Percentiles rank a stretch among this genome's conserved stretches.
These are phyloP conservation scores for Tiliqua scincoides DNA, from an alignment of 2,113 vertebrate genomes.

Conservation along the genomic window DNA sequence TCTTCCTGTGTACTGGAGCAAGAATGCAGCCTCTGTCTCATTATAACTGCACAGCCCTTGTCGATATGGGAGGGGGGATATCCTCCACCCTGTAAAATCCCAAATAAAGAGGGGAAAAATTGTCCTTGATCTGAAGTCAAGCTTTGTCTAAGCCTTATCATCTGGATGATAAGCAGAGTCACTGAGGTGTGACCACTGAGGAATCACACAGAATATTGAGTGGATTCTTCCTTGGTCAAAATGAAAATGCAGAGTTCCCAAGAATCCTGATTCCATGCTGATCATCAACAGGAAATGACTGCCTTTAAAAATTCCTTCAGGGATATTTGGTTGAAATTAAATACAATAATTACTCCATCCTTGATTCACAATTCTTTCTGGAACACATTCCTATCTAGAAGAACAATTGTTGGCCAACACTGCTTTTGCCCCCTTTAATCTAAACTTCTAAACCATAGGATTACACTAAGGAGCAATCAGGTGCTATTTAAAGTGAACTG, in stretches of 20 bases:
- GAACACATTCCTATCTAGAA: background rate
- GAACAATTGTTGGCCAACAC: background rate
- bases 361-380: background rate
- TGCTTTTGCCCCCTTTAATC: background rate
- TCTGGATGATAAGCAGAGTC: background rate
- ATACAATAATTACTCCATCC: background rate
- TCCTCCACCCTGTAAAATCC: background rate
- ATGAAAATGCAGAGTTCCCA: background rate
- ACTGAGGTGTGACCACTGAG: background rate
- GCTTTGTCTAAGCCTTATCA: slow-evolving; percentile 22
- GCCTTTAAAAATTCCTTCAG: background rate
- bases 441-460: background rate
- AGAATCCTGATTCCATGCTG: background rate
- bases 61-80: background rate
- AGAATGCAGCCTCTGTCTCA: background rate
- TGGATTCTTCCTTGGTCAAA: background rate
- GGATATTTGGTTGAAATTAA: background rate
- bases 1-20: background rate
- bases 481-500: background rate
- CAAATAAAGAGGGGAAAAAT: background rate
- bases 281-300: slow-evolving; percentile 8
- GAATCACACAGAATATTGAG: slow-evolving; percentile 11
- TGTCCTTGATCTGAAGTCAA: slow-evolving; percentile 26
- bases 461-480: background rate
- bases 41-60: background rate